phyloP scores from a whole-genome alignment of 2,888 invertebrate genomes.

The Latrodectus hesperus region DNA sequence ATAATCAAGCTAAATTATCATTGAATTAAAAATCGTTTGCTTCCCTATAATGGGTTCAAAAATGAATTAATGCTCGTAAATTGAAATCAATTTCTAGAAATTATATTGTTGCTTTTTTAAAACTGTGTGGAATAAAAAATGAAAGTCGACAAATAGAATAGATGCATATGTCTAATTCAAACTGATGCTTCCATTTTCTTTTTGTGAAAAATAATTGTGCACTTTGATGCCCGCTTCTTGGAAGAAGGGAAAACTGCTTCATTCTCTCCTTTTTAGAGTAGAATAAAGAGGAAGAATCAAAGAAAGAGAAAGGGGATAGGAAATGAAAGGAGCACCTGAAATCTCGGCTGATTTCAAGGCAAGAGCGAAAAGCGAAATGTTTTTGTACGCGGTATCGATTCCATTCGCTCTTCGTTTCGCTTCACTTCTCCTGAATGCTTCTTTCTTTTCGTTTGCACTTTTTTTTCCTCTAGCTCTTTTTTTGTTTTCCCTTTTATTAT shows the following conservation, averaged over 20 bases:
- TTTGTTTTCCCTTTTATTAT: slow-evolving; percentile 11
- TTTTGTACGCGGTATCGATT: slow-evolving; percentile 65
- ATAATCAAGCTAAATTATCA: too few species aligned
- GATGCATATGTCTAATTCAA: too few species aligned
- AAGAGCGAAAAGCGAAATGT: slow-evolving; percentile 61
- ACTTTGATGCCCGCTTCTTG: not conserved
- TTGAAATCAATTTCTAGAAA: too few species aligned
- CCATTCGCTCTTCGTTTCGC: slow-evolving; percentile 52
- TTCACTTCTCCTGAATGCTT: slow-evolving; percentile 52
- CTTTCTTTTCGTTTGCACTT: slow-evolving; percentile 16
- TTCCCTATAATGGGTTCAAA: too few species aligned
- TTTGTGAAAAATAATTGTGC: not conserved
- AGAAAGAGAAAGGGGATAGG: not conserved
- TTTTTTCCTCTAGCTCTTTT: not conserved
- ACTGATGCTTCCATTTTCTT: not conserved
- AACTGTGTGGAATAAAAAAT: too few species aligned
- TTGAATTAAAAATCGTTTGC: too few species aligned
- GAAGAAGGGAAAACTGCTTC: not conserved
- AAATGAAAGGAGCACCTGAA: slow-evolving; percentile 41
- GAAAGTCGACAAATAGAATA: too few species aligned
- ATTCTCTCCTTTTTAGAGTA: not conserved
- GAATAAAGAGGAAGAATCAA: slow-evolving; percentile 26
- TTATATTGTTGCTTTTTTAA: too few species aligned
- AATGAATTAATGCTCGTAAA: too few species aligned
- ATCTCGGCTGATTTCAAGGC: slow-evolving; percentile 55